Percentiles rank a stretch among this genome's conserved stretches.
phyloP scores from a whole-genome alignment of 2,797 vertebrate genomes.

The Cuniculus paca region DNA sequence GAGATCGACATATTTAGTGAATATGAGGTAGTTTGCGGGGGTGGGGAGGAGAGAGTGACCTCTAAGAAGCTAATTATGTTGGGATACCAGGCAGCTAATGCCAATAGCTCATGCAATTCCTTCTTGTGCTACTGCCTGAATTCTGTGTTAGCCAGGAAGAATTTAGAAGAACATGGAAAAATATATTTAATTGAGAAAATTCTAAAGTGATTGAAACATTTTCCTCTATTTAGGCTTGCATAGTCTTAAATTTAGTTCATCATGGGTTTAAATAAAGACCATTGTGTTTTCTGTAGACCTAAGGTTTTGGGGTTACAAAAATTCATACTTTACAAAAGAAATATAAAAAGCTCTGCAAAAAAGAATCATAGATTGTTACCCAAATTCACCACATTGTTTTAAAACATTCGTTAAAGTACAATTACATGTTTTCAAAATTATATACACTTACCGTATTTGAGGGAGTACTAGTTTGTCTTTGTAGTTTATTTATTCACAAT shows the following conservation, averaged over 20 bases:
- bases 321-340: neutral
- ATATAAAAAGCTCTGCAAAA: neutral
- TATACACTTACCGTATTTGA: neutral
- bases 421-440: neutral
- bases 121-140: neutral
- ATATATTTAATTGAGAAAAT: neutral
- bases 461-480: neutral
- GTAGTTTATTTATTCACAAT: neutral
- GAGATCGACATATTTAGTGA: neutral
- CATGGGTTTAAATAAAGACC: conserved; percentile 32
- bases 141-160: neutral
- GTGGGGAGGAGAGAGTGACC: neutral
- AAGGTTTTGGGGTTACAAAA: neutral
- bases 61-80: neutral
- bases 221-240: neutral
- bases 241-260: neutral
- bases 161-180: neutral
- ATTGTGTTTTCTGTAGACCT: neutral
- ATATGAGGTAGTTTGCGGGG: neutral
- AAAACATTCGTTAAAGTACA: neutral
- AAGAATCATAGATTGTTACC: neutral
- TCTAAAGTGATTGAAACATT: neutral
- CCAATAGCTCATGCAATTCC: neutral
- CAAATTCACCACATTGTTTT: neutral
- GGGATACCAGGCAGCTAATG: neutral